Conservation (phyloP, 2,113 vertebrate genomes). For the Sisor rabdophorus region DNA sequence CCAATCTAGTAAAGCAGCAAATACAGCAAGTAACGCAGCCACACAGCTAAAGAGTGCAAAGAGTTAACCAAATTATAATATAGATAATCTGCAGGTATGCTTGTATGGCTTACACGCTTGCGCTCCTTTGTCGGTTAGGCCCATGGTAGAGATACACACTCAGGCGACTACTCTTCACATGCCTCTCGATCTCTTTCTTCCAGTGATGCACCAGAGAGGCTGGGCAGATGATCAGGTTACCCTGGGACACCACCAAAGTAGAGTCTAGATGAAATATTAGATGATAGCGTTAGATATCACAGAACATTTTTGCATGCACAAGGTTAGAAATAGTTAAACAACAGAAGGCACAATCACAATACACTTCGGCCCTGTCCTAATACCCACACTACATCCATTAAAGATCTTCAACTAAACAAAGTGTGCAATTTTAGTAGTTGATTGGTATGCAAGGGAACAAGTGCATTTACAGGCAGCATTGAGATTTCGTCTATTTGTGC, state of each 20-base stretch:
- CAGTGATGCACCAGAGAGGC: conserved; percentile 95
- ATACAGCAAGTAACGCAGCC: not conserved
- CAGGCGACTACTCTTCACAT: conserved; percentile 67
- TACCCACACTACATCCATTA: too few relatives aligned
- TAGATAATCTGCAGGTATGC: not conserved
- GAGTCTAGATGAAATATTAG: conserved; percentile 64
- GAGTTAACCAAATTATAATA: not conserved
- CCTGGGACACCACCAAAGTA: conserved; percentile 61
- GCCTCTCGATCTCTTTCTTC: conserved; percentile 87
- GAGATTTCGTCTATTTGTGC: too few relatives aligned
- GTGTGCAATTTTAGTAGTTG: too few relatives aligned
- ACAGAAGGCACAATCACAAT: not conserved
- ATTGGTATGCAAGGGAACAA: too few relatives aligned
- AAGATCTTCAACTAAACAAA: too few relatives aligned
- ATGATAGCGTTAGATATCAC: not conserved
- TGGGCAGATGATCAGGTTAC: conserved; percentile 88
- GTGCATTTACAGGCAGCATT: too few relatives aligned
- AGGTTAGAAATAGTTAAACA: not conserved
- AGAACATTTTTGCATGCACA: not conserved
- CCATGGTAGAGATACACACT: conserved; percentile 88
- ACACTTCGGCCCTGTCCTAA: too few relatives aligned
- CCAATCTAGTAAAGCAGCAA: conserved; percentile 70
- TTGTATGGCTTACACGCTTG: conserved; percentile 67
- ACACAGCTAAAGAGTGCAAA: not conserved
- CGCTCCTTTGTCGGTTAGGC: conserved; percentile 72